Base-by-base conservation (phyloP, 2,113 vertebrate genomes). In the Elgaria multicarinata region DNA sequence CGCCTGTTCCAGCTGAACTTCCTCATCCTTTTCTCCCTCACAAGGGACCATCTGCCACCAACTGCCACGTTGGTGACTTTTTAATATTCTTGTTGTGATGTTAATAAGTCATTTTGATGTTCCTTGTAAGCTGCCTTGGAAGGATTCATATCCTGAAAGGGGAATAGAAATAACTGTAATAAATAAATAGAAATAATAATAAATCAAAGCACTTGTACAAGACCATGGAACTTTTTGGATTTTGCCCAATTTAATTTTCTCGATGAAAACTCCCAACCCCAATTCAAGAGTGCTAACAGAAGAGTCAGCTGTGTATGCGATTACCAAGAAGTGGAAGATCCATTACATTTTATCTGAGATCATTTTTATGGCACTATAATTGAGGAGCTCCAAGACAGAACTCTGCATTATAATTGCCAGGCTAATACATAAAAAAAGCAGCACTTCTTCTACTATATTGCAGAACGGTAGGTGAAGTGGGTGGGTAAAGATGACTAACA, bases 311-410 rank as follows among this genome's bases (percentile, higher is more conserved):
- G 83, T 26, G 46, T 55, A 90, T 86, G 76, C 36, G 75, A 28
- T 93, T 91, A 87, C 10, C 71, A 89, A 91, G 24, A 88, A 78
- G n/a, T 28, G 67, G 71, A 87, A 90, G 58, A 64, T 24, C 55
- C 88, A 86, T 88, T 92, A 75, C 53, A 85, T 91, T 88, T 50
- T 76, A 86, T 80, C 89, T 42, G 31, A 81, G 10, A 78, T 89
- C 44, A 79, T n/a, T 79, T 76, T 86, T 82, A 42, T 31, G 14
- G 13, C 78, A 3, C 58, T 16, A 4, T 46, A 93, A 89, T 92
- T 82, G 87, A 90, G 71, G 55, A 86, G 50, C 62, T 86, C 85
- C 66, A 44, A 89, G 90, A 84, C 74, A 39, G 53, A 82, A 69
- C 16, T 0, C 2, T 67, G 87, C 9, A 10, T 85, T 88, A 88